phyloP scores from a whole-genome alignment of 2,113 vertebrate genomes.

The Heterotis niloticus region DNA sequence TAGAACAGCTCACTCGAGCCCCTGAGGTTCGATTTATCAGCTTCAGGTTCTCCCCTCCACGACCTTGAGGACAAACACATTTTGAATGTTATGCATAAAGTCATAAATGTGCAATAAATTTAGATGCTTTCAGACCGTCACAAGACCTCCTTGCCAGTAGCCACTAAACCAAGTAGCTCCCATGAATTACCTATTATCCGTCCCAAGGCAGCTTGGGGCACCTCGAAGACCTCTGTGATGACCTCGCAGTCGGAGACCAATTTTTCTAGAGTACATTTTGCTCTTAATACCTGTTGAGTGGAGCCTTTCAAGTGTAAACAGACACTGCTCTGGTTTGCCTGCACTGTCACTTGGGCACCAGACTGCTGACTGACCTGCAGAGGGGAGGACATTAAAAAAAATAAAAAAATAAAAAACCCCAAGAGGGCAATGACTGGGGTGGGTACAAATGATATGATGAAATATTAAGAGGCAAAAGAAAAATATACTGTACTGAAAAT shows the following conservation, averaged over 20 bases:
- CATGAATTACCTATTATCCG: slow-evolving; percentile 77
- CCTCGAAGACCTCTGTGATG: slow-evolving; percentile 63
- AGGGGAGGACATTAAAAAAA: not conserved
- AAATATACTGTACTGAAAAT: too few relatives aligned
- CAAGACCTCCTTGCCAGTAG: not conserved
- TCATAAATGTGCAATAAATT: too few relatives aligned
- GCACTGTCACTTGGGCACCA: slow-evolving; percentile 64
- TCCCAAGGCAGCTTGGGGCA: slow-evolving; percentile 75
- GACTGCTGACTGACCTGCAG: slow-evolving; percentile 71
- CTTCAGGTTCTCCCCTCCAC: slow-evolving; percentile 79
- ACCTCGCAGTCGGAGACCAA: slow-evolving; percentile 65
- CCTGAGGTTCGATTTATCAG: slow-evolving; percentile 74
- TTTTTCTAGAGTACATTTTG: slow-evolving; percentile 70
- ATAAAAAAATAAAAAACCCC: not conserved
- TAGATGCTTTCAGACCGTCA: not conserved
- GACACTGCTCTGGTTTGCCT: slow-evolving; percentile 40
- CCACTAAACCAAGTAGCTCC: not conserved
- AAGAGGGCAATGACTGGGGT: not conserved
- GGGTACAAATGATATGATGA: too few relatives aligned
- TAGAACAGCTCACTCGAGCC: slow-evolving; percentile 69
- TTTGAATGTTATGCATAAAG: not conserved
- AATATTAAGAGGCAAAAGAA: too few relatives aligned
- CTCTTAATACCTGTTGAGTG: slow-evolving; percentile 69
- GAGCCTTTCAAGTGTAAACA: slow-evolving; percentile 76
- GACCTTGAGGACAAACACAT: slow-evolving; percentile 58